Percentiles rank a stretch among this genome's conserved stretches.
phyloP scores from a whole-genome alignment of 2,888 invertebrate species.

The Cacoxenus indagator region DNA sequence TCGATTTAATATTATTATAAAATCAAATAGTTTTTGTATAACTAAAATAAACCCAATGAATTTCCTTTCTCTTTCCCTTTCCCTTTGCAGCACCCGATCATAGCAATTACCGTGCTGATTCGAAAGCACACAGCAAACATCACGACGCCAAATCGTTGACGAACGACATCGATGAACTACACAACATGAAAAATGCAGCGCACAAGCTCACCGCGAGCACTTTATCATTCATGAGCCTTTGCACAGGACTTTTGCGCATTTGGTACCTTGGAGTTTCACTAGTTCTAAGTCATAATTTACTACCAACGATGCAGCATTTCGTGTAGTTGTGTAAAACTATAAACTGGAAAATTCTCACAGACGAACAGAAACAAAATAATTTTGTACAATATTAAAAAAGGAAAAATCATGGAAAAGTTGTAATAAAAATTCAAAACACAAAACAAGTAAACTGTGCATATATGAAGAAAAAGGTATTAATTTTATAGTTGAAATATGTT shows the following conservation, averaged over 20 bases:
- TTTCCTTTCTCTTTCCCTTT: background rate
- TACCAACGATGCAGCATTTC: background rate
- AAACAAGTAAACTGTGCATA: conserved; percentile 9
- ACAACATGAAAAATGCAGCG: conserved; percentile 46
- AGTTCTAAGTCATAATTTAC: background rate
- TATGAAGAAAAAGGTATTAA: background rate
- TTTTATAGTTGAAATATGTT: conserved; percentile 51
- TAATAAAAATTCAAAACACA: background rate
- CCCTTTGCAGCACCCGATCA: conserved; percentile 63
- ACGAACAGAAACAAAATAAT: conserved; percentile 5
- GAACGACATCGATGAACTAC: conserved; percentile 63
- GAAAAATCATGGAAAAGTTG: background rate
- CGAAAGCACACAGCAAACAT: conserved; percentile 55
- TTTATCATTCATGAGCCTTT: too few relatives aligned
- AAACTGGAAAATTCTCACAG: background rate
- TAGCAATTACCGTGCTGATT: conserved; percentile 64
- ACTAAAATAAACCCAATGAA: background rate
- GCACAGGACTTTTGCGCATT: conserved; percentile 2
- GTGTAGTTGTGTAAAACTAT: conserved; percentile 21
- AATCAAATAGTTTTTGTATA: too few relatives aligned
- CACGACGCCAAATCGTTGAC: conserved; percentile 68
- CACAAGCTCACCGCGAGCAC: background rate
- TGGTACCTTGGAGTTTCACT: conserved; percentile 23
- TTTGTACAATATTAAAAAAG: background rate
- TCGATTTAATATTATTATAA: too few relatives aligned